Evolutionary conservation across 37 sponge, comb jelly and placozoan species (phyloP).

Genomic region (Spongilla lacustris): DNA sequence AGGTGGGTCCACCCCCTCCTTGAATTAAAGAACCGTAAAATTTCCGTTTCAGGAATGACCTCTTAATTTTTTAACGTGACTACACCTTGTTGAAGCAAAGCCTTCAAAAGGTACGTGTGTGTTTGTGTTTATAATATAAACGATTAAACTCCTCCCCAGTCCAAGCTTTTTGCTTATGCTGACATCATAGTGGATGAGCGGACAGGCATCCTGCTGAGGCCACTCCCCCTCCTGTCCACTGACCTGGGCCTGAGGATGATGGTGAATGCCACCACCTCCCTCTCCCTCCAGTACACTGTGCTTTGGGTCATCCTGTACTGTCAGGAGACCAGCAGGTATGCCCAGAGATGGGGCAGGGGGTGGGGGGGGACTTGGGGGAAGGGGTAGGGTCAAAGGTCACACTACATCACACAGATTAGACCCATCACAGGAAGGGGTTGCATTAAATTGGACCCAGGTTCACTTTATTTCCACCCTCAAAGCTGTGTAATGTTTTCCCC

Average conservation of each 20-base stretch:
- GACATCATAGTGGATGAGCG: conserved; percentile 55
- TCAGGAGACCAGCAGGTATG: conserved; percentile 7
- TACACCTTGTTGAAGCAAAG: background rate
- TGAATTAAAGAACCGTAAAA: background rate
- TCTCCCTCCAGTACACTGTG: conserved; percentile 64
- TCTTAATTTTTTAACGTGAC: background rate
- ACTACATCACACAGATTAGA: no score
- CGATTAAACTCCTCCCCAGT: background rate
- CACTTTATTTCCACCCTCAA: no score
- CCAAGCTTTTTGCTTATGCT: conserved; percentile 14
- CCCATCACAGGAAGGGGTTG: no score
- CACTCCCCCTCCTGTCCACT: conserved; percentile 42
- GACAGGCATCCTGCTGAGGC: conserved; percentile 53
- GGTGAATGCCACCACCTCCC: conserved; percentile 22
- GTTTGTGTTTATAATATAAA: background rate
- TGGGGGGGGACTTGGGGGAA: background rate
- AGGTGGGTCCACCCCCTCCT: conserved; percentile 34
- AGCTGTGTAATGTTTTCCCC: no score
- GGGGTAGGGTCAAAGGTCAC: no score
- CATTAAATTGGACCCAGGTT: no score
- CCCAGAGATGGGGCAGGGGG: background rate
- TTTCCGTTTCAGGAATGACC: background rate
- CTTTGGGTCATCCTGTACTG: conserved; percentile 68
- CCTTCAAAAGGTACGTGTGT: background rate
- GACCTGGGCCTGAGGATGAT: conserved; percentile 35